Base-by-base conservation (phyloP, 2,113 vertebrate species). In the Symphodus melops region DNA sequence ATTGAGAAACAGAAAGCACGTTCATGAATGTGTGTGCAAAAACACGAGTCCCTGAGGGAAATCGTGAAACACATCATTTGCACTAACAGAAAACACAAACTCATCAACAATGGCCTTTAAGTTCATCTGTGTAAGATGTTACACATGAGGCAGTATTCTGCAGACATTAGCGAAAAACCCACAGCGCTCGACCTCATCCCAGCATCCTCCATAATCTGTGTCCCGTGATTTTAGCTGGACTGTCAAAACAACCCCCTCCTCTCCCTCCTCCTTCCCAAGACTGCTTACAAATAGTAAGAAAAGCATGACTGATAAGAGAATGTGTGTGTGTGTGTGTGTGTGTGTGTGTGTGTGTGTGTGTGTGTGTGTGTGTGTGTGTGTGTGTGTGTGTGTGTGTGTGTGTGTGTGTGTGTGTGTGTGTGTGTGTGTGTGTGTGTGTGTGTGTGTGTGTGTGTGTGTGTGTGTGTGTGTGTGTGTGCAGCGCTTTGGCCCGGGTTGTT, bases 161-260 rank as follows among this genome's bases (percentile, higher is more conserved):
- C 67, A 48, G 49, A 39, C 72, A 70, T 81, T 75, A 78, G 46
- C 69, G 36, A 80, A 84, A 80, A n/a, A n/a, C n/a, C 77, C 74
- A 59, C 70, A 71, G 41, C 25, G 1, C 61, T 42, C 73, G 59
- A 64, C 88, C 70, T 86, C 69, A 62, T 60, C 76, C 80, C 82
- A 72, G 49, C 81, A 80, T 87, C 81, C 62, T 53, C 1, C 20
- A 67, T 80, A 63, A 92, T 77, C 84, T 81, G 55, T 65, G 60
- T 76, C 89, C 63, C 81, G 57, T 90, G 88, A 89, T 81, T 84
- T 20, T 75, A 48, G 0, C 60, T 20, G 4, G 64, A 82, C 79
- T 89, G 83, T 86, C 83, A 80, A 82, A 88, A 91, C 88, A 89
- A 58, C 20, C 46, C n/a, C 41, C 51, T 19, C 52, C 72, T 17